These are phyloP conservation scores for Sylvilagus floridanus DNA, from an alignment of 2,797 vertebrate species.

Conservation along the genomic window DNA sequence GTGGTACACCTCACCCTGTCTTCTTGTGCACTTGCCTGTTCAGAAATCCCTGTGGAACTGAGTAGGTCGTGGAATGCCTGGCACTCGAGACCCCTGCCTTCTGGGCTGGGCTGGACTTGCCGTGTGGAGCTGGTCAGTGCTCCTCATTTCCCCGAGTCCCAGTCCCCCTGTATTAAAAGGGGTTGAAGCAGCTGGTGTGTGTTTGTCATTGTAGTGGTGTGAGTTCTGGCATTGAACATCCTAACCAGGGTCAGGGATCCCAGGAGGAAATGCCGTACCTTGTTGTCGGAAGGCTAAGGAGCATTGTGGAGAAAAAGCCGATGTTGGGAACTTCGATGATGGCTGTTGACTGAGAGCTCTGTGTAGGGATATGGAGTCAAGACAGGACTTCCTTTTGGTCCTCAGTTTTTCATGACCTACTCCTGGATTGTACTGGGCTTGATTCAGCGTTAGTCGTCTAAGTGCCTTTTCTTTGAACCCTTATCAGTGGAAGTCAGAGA, in stretches of 20 bases:
- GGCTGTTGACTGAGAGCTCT: not conserved
- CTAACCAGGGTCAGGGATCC: not conserved
- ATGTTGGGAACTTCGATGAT: not conserved
- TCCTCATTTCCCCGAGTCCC: not conserved
- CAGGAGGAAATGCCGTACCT: not conserved
- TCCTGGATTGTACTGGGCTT: conserved; percentile 23
- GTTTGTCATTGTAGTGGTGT: not conserved
- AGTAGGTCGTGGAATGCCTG: not conserved
- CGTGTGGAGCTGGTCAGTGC: not conserved
- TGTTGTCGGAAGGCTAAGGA: not conserved
- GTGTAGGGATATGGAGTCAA: not conserved
- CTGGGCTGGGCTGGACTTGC: not conserved
- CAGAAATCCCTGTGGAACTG: not conserved
- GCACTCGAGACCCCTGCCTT: not conserved
- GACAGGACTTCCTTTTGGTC: conserved; percentile 20
- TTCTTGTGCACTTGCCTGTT: not conserved
- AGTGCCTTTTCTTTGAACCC: conserved; percentile 38
- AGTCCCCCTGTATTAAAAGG: not conserved
- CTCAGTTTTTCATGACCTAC: not conserved
- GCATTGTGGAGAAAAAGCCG: not conserved
- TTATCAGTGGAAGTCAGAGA: not conserved
- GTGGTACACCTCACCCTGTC: not conserved
- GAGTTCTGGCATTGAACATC: not conserved
- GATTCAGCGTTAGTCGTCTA: not conserved
- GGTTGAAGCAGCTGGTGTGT: not conserved